Percentiles rank a stretch among this genome's conserved stretches.
phyloP scores from a whole-genome alignment of 2,888 invertebrate genomes.

The Eledone cirrhosa region DNA sequence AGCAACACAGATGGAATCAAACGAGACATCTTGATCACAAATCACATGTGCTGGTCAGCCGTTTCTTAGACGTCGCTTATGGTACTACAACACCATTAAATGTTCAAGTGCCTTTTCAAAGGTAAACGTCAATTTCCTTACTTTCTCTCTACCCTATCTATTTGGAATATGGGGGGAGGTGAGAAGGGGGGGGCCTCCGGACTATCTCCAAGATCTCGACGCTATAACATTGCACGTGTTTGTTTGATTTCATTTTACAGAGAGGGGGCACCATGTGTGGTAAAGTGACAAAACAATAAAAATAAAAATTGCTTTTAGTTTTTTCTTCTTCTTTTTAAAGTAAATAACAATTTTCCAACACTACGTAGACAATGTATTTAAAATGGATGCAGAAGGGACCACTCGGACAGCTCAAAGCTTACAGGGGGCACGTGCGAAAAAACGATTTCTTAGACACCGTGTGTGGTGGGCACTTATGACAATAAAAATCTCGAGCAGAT shows the following conservation, averaged over 20 bases:
- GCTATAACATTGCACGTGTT: conserved; percentile 8
- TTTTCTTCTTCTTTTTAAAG: background rate
- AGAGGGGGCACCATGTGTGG: conserved; percentile 7
- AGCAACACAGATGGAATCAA: background rate
- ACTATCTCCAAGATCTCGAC: conserved; percentile 24
- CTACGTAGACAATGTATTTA: conserved; percentile 16
- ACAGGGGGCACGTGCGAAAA: conserved; percentile 12
- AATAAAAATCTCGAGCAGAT: background rate
- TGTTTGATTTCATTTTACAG: background rate
- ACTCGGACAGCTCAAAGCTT: background rate
- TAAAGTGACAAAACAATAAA: conserved; percentile 8
- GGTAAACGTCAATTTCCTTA: conserved; percentile 2
- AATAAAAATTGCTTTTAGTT: background rate
- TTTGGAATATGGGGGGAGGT: background rate
- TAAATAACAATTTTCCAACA: conserved; percentile 8
- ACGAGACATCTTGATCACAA: background rate
- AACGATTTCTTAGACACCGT: conserved; percentile 15
- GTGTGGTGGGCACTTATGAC: background rate
- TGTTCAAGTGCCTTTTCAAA: conserved; percentile 16
- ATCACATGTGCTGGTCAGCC: background rate
- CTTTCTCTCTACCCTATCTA: background rate
- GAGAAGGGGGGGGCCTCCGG: background rate
- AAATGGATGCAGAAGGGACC: background rate
- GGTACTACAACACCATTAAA: background rate
- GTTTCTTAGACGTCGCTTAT: background rate